These are phyloP conservation scores for Aspidapion aeneum DNA, from an alignment of 2,888 invertebrate genomes.

Conservation along the genomic window DNA sequence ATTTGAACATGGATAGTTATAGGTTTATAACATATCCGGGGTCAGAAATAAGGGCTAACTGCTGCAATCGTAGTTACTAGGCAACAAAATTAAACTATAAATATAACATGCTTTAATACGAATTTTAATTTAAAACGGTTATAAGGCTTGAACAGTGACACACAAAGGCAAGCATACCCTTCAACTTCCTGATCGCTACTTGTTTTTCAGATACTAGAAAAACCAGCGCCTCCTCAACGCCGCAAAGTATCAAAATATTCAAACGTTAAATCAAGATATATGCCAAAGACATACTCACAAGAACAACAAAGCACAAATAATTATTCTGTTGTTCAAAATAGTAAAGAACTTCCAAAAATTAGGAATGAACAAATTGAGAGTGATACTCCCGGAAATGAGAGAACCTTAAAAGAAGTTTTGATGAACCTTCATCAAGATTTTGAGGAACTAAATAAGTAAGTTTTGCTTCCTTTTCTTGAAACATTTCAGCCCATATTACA, in stretches of 20 bases:
- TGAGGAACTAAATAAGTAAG: constrained; percentile 41
- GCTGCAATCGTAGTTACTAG: too few relatives aligned
- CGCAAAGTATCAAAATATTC: not conserved
- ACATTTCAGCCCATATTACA: not conserved
- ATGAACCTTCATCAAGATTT: constrained; percentile 46
- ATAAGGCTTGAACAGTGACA: too few relatives aligned
- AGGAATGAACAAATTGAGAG: not conserved
- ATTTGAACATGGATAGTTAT: too few relatives aligned
- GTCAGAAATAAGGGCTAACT: too few relatives aligned
- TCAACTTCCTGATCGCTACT: too few relatives aligned
- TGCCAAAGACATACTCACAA: not conserved
- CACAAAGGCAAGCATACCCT: too few relatives aligned
- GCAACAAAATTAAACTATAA: too few relatives aligned
- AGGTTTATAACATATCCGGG: too few relatives aligned
- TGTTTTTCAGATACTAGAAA: not conserved
- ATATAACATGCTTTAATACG: too few relatives aligned
- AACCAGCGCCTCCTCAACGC: not conserved
- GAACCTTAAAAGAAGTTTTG: constrained; percentile 43
- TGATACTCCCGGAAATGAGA: constrained; percentile 34
- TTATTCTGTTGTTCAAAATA: not conserved
- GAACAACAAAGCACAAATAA: not conserved
- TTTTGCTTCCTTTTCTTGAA: too few relatives aligned
- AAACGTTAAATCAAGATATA: not conserved
- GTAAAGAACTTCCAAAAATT: not conserved
- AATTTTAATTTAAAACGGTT: too few relatives aligned